Base-by-base conservation (phyloP, 2,113 vertebrate genomes). In the Solea senegalensis region DNA sequence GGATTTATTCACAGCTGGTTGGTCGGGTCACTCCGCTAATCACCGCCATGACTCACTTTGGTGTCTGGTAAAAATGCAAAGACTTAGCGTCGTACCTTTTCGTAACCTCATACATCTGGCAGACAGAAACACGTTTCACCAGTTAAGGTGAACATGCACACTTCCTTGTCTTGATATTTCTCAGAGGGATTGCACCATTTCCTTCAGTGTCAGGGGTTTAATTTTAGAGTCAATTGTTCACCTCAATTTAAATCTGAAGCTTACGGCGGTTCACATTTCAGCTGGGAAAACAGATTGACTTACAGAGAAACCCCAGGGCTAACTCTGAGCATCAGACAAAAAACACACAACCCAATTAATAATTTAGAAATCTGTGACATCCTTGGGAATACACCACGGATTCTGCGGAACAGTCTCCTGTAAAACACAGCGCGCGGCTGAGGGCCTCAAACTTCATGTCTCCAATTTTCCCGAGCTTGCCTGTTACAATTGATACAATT, bases 1-100 rank as follows among this genome's bases (percentile, higher is more conserved):
- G 5, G 28, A 51, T 72, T 54, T 67, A 51, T 45, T 83, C 65
- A 65, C 58, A 73, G 59, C 72, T 76, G 67, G 39, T 64, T 72
- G 44, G 27, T 74, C 28, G 10, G 48, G 14, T 75, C 49, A 48
- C 44, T 10, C 16, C 60, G 43, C 76, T 39, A 63, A 21, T 62
- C 41, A 4, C 16, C 8, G 11, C 72, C 53, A 27, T 53, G n/a
- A 54, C 34, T 77, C 12, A 15, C 39, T 65, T 43, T 70, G 45
- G 21, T 34, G 34, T 6, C 34, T 34, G 34, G 3, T 34, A 34
- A 34, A 34, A 34, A 34, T 56, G 43, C 51, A 55, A 65, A 73
- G 28, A 44, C 70, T 58, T 26, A 12, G 72, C 60, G 65, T 55
- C 63, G 44, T 55, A 64, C 13, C 39, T 15, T 39, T 74, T 54